Percentiles rank a stretch among this genome's conserved stretches.
Conservation (phyloP, 2,113 vertebrate genomes). For the Pomatostomus ruficeps region DNA sequence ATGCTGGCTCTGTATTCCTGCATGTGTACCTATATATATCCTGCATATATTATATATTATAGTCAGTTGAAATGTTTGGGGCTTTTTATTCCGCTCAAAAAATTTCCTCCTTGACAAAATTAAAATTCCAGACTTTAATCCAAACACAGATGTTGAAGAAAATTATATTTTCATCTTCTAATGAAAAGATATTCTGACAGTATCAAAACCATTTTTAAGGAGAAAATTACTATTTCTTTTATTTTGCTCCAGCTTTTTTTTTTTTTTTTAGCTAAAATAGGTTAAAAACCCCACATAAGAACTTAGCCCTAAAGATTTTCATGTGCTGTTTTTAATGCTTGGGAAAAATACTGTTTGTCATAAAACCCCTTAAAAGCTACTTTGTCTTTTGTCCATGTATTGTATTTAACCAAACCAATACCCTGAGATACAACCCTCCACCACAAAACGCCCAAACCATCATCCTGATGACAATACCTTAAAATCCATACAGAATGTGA, state of each 20-base stretch:
- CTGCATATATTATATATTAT: conserved; percentile 53
- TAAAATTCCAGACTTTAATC: conserved; percentile 6
- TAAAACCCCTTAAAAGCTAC: background rate
- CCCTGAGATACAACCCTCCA: background rate
- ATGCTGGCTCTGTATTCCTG: conserved; percentile 53
- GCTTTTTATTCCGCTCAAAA: background rate
- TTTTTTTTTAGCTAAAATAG: background rate
- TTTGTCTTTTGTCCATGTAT: background rate
- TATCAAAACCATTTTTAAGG: background rate
- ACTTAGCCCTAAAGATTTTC: background rate
- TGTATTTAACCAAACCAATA: background rate
- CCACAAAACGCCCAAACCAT: background rate
- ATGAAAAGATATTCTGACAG: conserved; percentile 20
- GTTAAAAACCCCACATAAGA: background rate
- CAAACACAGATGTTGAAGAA: conserved; percentile 7
- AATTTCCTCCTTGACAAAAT: background rate
- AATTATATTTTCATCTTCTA: conserved; percentile 7
- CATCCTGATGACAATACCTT: background rate
- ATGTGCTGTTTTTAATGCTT: background rate
- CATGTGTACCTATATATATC: conserved; percentile 61
- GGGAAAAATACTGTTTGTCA: background rate
- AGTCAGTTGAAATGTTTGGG: background rate
- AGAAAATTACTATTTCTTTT: background rate
- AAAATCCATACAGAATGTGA: conserved; percentile 2
- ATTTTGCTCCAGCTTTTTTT: background rate